Evolutionary conservation across 2,113 vertebrate species (phyloP).

Genomic region (Oceanodroma tethys): DNA sequence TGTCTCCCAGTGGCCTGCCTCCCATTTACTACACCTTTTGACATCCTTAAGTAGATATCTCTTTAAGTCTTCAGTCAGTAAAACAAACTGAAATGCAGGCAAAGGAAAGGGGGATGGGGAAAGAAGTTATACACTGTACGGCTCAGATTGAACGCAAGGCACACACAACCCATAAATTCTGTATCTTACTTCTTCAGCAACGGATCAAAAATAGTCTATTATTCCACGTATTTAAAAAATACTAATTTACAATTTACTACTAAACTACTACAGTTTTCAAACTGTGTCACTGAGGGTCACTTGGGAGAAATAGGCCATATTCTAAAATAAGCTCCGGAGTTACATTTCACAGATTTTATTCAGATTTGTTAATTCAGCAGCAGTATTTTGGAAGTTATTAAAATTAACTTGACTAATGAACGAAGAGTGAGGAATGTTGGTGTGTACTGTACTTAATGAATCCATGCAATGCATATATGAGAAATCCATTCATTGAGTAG

Average conservation of each 20-base stretch:
- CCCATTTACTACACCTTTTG: conserved; percentile 80
- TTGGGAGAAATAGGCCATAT: neutral
- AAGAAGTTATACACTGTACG: neutral
- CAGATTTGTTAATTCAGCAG: neutral
- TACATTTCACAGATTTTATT: neutral
- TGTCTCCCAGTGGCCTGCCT: conserved; percentile 48
- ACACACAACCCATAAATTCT: rapidly evolving
- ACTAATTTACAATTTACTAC: neutral
- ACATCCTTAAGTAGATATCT: conserved; percentile 83
- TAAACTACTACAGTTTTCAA: neutral
- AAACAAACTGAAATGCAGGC: conserved; percentile 68
- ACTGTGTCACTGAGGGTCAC: neutral
- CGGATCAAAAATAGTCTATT: neutral
- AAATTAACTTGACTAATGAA: neutral
- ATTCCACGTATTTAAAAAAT: neutral
- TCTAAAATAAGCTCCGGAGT: neutral
- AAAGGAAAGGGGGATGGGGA: neutral
- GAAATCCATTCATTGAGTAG: neutral
- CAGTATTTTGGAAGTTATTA: neutral
- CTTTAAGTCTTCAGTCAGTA: conserved; percentile 76
- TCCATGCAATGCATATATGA: neutral
- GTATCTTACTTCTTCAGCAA: neutral
- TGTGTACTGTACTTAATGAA: neutral
- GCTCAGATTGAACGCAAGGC: neutral
- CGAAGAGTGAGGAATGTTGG: neutral